Evolutionary conservation across 2,888 invertebrate genomes (phyloP), one percentile per base, ranked within the genome.

Genomic region (Pseudoips prasinana): DNA sequence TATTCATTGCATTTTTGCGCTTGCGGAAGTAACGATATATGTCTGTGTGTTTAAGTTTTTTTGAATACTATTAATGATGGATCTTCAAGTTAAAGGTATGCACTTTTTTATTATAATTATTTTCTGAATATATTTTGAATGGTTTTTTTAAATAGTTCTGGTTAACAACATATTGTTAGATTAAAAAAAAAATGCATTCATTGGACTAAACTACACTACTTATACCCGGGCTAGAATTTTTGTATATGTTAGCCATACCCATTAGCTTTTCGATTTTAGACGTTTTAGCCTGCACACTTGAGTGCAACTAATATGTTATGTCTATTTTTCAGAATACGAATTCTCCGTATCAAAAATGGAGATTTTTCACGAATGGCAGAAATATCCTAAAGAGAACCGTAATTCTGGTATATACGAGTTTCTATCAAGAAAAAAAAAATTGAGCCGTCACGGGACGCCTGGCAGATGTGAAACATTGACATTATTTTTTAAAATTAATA

Each of bases 61-160:
- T 7, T 7, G 2, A 20, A 20, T n/a, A 20, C 7, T n/a, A 2
- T 20, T 14, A 14, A 7, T 20, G 20, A 20, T n/a, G 20, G 20
- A 20, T 20, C 7, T 20, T 20, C 7, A n/a, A n/a, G 20, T n/a
- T 30, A n/a, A 20, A 20, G 17, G 10, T 6, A 28, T 27, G 25
- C 7, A 20, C 20, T n/a, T 20, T 20, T 20, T 20, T 7, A 20
- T 20, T 20, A n/a, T 20, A n/a, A 5, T 3, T n/a, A 7, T 20
- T 20, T 5, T n/a, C 2, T 7, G 7, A 20, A 7, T 7, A 5
- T 20, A 20, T 3, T 20, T 7, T 20, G 3, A 2, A 5, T 2
- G 4, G 7, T n/a, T n/a, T n/a, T n/a, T 20, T 20, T 20, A 20
- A 20, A n/a, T n/a, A 7, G 20, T 2, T 3, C 20, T 7, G n/a